These are phyloP conservation scores for Archaeoteleia sp. DNA, from an alignment of 2,888 invertebrate species.

Conservation along the genomic window DNA sequence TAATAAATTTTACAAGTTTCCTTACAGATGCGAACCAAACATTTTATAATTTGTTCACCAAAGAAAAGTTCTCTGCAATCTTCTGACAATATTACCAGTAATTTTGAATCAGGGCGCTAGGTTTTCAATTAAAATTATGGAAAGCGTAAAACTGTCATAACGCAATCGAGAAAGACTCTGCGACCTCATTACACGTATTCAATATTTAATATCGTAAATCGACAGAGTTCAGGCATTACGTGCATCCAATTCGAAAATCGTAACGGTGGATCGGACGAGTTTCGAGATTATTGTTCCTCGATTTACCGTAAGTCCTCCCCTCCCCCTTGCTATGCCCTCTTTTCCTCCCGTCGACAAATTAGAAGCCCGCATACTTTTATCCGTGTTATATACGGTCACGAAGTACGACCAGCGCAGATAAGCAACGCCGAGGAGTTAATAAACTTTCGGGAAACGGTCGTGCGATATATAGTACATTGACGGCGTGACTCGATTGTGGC, in stretches of 20 bases:
- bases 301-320: constrained; percentile 45
- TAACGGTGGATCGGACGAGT: constrained; percentile 49
- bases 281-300: constrained; percentile 40
- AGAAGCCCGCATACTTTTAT: constrained; percentile 25
- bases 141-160: constrained; percentile 5
- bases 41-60: too few relatives aligned
- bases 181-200: constrained; percentile 34
- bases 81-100: background rate
- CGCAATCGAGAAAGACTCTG: background rate
- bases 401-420: constrained; percentile 9
- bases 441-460: constrained; percentile 57
- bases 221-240: constrained; percentile 28
- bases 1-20: too few relatives aligned
- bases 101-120: background rate
- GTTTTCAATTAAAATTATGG: background rate
- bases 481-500: constrained; percentile 44
- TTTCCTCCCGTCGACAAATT: constrained; percentile 24
- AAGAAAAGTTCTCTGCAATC: too few relatives aligned
- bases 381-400: constrained; percentile 7
- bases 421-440: constrained; percentile 55
- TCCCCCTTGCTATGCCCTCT: constrained; percentile 2
- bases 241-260: constrained; percentile 42
- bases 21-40: too few relatives aligned
- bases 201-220: constrained; percentile 46
- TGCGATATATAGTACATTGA: constrained; percentile 37